Conservation (phyloP, 2,113 vertebrate species). For the Alligator mississippiensis region DNA sequence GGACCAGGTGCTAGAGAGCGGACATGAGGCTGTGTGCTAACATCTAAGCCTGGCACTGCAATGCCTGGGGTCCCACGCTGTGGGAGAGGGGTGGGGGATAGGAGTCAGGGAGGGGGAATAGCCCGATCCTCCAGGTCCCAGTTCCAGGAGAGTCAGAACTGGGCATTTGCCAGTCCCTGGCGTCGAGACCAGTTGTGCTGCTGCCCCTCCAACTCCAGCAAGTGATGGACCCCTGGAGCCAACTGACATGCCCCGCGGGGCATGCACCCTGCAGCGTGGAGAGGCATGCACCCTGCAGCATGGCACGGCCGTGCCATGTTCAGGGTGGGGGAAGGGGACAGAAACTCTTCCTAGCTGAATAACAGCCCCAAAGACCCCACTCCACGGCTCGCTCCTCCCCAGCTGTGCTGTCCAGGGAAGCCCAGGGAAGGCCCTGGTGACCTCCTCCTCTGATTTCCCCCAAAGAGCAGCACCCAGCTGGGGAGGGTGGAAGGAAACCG, state of each 20-base stretch:
- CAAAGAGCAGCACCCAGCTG: too few species aligned
- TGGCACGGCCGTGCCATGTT: neutral
- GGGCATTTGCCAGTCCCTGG: too few species aligned
- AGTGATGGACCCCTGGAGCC: too few species aligned
- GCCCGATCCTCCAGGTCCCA: too few species aligned
- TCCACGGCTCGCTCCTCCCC: too few species aligned
- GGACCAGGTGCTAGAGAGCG: neutral
- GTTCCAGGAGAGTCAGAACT: too few species aligned
- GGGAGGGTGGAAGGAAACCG: too few species aligned
- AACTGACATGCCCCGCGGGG: too few species aligned
- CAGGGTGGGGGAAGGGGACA: neutral
- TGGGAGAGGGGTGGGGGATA: too few species aligned
- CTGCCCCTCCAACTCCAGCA: too few species aligned
- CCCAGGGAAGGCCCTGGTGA: neutral
- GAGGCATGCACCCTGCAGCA: neutral
- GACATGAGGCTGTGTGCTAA: neutral
- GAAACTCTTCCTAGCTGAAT: neutral
- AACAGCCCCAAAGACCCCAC: neutral
- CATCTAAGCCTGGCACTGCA: neutral
- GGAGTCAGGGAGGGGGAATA: too few species aligned
- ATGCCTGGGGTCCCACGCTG: neutral
- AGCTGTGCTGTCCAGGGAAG: neutral
- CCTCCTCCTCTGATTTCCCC: neutral
- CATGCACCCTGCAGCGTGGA: neutral
- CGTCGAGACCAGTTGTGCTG: too few species aligned